Evolutionary conservation across 2,113 vertebrate species (phyloP).

Genomic region (Cervus canadensis): DNA sequence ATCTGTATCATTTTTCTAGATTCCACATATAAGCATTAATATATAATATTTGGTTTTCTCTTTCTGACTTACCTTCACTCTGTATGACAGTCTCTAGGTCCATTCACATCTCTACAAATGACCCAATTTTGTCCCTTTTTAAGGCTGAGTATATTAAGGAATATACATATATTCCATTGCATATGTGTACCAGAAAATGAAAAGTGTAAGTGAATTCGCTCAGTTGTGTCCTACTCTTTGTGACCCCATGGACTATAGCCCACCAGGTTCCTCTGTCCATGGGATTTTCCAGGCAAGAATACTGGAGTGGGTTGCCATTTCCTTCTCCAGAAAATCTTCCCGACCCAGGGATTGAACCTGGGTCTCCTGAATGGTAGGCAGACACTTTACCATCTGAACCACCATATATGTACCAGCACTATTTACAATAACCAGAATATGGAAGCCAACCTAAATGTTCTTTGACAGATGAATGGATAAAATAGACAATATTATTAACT

Average conservation of each 20-base stretch:
- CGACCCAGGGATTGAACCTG: rapidly evolving
- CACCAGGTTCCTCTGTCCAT: background rate
- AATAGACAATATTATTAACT: conserved; percentile 23
- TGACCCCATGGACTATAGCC: rapidly evolving
- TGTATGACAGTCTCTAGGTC: background rate
- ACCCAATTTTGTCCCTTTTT: background rate
- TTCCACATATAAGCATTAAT: background rate
- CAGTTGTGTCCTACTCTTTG: background rate
- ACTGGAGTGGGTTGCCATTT: background rate
- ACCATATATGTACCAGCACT: background rate
- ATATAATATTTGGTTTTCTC: background rate
- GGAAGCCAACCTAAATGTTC: background rate
- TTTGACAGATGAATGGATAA: background rate
- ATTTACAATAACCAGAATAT: background rate
- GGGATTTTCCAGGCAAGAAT: background rate
- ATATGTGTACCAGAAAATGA: background rate
- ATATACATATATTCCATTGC: background rate
- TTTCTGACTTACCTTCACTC: background rate
- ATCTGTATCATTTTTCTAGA: background rate
- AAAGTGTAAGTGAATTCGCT: background rate
- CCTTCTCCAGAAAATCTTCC: background rate
- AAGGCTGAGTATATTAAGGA: background rate
- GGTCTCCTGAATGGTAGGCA: background rate
- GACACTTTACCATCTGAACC: background rate
- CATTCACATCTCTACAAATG: background rate